phyloP scores from a whole-genome alignment of 2,797 vertebrate species.

The Danio albolineatus region DNA sequence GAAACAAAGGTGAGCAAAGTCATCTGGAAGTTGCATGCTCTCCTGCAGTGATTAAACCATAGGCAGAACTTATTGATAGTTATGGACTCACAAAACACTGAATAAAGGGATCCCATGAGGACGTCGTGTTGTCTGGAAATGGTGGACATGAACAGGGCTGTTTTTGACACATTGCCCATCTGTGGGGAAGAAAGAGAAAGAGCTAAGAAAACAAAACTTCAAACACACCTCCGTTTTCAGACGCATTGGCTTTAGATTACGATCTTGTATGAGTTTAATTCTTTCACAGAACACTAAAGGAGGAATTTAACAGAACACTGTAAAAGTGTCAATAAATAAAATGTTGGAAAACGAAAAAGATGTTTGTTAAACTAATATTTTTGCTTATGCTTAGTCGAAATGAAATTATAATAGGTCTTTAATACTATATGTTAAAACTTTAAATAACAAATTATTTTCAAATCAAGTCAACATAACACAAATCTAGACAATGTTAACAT shows the following conservation, averaged over 20 bases:
- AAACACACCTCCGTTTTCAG: constrained; percentile 7
- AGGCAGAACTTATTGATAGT: background rate
- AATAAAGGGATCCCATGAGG: constrained; percentile 83
- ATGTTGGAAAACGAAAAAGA: no score
- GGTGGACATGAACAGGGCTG: constrained; percentile 77
- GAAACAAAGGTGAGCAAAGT: background rate
- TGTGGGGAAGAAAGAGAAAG: constrained; percentile 57
- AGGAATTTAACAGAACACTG: background rate
- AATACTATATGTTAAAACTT: no score
- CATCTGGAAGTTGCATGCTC: background rate
- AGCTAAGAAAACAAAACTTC: constrained; percentile 17
- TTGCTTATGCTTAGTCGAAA: no score
- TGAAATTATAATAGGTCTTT: no score
- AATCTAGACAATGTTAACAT: no score
- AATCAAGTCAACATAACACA: no score
- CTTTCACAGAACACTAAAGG: no score
- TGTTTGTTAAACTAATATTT: no score
- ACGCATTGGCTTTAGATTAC: background rate
- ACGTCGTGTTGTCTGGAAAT: constrained; percentile 83
- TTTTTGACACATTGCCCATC: constrained; percentile 85
- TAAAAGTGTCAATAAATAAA: no score
- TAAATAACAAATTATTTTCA: no score
- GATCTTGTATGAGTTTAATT: background rate
- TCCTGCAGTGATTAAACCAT: background rate
- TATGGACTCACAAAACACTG: constrained; percentile 81